phyloP scores from a whole-genome alignment of 2,888 invertebrate genomes.

The Perdita meconis region DNA sequence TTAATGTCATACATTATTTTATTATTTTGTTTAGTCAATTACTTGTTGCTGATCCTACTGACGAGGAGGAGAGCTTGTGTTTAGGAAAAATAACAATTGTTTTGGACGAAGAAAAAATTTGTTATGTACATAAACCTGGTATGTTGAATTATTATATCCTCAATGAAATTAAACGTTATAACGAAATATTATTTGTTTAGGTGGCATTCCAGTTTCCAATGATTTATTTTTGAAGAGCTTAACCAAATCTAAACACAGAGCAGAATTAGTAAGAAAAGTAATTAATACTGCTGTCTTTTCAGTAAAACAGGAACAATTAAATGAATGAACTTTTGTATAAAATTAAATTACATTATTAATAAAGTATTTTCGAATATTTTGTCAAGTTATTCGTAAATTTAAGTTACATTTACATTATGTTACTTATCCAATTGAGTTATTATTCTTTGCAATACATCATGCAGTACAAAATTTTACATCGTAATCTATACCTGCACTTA shows the following conservation, averaged over 20 bases:
- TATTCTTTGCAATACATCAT: background rate
- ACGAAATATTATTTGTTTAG: constrained; percentile 69
- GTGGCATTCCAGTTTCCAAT: constrained; percentile 87
- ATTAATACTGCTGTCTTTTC: constrained; percentile 81
- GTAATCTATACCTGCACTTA: constrained; percentile 6
- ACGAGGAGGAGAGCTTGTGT: constrained; percentile 92
- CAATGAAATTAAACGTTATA: background rate
- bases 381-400: constrained; percentile 7
- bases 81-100: constrained; percentile 89
- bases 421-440: background rate
- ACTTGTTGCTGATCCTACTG: constrained; percentile 91
- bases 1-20: constrained; percentile 12
- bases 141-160: constrained; percentile 31
- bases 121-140: constrained; percentile 91
- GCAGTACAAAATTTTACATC: background rate
- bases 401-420: constrained; percentile 5
- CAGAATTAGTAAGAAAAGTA: constrained; percentile 85
- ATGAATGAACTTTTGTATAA: constrained; percentile 40
- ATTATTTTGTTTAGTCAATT: constrained; percentile 85
- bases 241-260: constrained; percentile 86
- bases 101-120: constrained; percentile 87
- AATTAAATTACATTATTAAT: constrained; percentile 18
- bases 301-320: constrained; percentile 24
- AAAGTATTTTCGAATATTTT: constrained; percentile 34
- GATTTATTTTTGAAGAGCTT: constrained; percentile 87